Base-by-base conservation (phyloP, 1,140 invertebrate genomes). In the Caenorhabditis remanei region DNA sequence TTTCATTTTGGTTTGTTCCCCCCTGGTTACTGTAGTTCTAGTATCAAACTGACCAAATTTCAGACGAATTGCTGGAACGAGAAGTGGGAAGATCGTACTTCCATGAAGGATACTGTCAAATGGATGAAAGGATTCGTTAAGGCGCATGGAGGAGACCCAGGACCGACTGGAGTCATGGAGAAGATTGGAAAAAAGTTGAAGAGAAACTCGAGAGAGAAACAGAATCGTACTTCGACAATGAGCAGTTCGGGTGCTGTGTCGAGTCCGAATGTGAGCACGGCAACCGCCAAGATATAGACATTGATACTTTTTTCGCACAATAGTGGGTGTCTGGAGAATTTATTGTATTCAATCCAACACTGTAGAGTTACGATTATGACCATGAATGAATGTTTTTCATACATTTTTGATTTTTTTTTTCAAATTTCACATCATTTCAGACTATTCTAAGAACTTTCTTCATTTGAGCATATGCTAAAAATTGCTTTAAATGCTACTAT, bases 181-280 rank as follows among this genome's bases (percentile, higher is more conserved):
- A 65, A 65, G 61, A 41, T 65, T 65, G 61, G 61, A 5, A 61
- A 61, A 4, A 65, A 65, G 32, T 11, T 65, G 61, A 65, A 65
- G n/a, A 14, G 32, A 40, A 65, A 65, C 32, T 65, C 61, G 8
- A 65, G 40, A 24, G 32, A 41, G 7, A 61, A 61, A 61, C 19
- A n/a, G 32, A 32, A 32, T 32, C 32, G 32, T 32, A 32, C 32
- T 9, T 61, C 56, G 13, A n/a, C 56, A 5, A 61, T 61, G 56
- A 61, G 50, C 50, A 32, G 32, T 32, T 32, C 32, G 32, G 32
- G 32, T 32, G 32, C 32, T 32, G 32, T 32, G 32, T 32, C 32
- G 32, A 32, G 32, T 32, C 32, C 32, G 32, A 32, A 32, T 32
- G 32, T 32, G 32, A 32, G 32, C 32, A 32, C 32, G 32, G 32